phyloP scores from a whole-genome alignment of 1,140 invertebrate genomes.

The Trissolcus basalis region DNA sequence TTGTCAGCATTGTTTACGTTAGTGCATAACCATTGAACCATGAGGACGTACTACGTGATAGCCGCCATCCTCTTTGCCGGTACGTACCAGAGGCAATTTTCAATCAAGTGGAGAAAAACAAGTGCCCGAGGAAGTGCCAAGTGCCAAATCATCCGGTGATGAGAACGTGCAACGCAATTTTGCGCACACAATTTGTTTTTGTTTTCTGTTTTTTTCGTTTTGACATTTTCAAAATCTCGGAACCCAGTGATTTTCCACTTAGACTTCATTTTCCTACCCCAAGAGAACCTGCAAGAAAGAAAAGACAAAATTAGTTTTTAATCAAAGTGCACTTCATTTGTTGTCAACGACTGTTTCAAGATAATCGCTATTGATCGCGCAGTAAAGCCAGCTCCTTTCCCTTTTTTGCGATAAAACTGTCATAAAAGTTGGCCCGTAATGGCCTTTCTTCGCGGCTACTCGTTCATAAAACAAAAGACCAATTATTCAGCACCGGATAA shows the following conservation, averaged over 20 bases:
- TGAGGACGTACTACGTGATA: slow-evolving; percentile 73
- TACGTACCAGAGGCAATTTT: slow-evolving; percentile 65
- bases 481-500: slow-evolving; percentile 23
- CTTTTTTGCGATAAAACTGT: slow-evolving; percentile 27
- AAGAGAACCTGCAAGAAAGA: too few species aligned
- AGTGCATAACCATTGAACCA: slow-evolving; percentile 57
- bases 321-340: slow-evolving; percentile 28
- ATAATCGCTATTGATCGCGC: slow-evolving; percentile 29
- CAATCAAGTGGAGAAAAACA: slow-evolving; percentile 17
- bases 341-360: slow-evolving; percentile 26
- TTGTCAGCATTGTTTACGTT: slow-evolving; percentile 28
- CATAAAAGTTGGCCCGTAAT: slow-evolving; percentile 12
- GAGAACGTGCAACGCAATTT: too few species aligned
- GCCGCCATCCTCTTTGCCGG: slow-evolving; percentile 74
- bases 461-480: slow-evolving; percentile 17
- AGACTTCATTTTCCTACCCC: too few species aligned
- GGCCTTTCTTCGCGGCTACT: slow-evolving; percentile 7
- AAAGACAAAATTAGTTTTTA: background rate
- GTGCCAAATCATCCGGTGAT: background rate
- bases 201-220: too few species aligned
- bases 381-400: slow-evolving; percentile 36
- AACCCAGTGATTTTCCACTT: too few species aligned
- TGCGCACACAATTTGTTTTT: too few species aligned
- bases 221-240: too few species aligned
- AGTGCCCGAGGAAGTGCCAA: slow-evolving; percentile 18